Evolutionary conservation across 2,888 invertebrate genomes (phyloP), one percentile per base, ranked within the genome.

Genomic region (Branchipolynoe longqiensis): DNA sequence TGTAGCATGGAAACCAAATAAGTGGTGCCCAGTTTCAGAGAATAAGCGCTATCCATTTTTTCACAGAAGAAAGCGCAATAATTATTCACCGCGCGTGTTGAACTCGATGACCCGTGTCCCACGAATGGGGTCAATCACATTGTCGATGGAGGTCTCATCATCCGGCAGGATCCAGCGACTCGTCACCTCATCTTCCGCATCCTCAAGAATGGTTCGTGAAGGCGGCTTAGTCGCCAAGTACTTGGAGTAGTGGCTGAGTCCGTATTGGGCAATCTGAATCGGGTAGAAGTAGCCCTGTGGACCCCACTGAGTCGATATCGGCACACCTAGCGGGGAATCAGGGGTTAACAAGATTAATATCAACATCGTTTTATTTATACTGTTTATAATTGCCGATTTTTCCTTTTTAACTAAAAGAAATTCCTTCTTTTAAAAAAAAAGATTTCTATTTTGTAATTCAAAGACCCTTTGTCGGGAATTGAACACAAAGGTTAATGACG

Each of bases 231-330:
- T 98, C 0, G 97, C 97, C 22, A 98, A 94, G 94, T 97, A 97
- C 94, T 99, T 98, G 94, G 98, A 98, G 94, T 98, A 99, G 94
- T 99, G 99, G 14, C 98, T 97, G 85, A 99, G 94, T 0, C 98
- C 99, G 93, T 98, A 99, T 94, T 99, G 99, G 6, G 99, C 98
- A 89, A 99, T 98, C 94, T 99, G 99, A 0, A 98, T 99, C 0
- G 99, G 98, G 94, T 99, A 99, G 94, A 96, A 98, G 94, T 99
- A 99, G 0, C 99, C 99, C 88, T 96, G 96, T 54, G 97, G 96
- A 90, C 98, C 97, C 99, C 99, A 99, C 93, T 94, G 94, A 6
- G 92, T 93, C 0, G 93, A 93, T n/a, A 94, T 87, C 0, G 94
- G 94, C 0, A 94, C 93, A 85, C 93, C 94, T 94, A 87, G 8